phyloP scores from a whole-genome alignment of 2,797 vertebrate genomes.

The Poeciliopsis paucimaculata region DNA sequence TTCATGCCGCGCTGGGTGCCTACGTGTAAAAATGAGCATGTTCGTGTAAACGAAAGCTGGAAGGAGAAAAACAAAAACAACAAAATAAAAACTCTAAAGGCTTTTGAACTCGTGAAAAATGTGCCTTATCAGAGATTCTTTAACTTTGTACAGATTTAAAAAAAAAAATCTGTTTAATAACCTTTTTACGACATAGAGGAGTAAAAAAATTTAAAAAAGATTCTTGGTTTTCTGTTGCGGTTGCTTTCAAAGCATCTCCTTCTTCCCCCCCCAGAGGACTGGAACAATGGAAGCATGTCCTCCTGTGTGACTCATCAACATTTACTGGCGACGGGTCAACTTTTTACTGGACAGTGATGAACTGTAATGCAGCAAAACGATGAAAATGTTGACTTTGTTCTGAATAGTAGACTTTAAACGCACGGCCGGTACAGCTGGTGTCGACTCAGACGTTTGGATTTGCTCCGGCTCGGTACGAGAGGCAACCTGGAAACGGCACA shows the following conservation, averaged over 20 bases:
- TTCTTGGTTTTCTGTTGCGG: conserved; percentile 41
- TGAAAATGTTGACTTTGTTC: conserved; percentile 45
- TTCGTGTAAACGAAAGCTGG: background rate
- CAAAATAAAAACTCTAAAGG: background rate
- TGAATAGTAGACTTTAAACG: conserved; percentile 38
- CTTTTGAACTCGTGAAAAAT: conserved; percentile 69
- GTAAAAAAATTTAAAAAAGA: conserved; percentile 35
- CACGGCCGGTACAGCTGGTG: conserved; percentile 20
- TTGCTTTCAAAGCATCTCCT: conserved; percentile 52
- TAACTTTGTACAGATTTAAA: conserved; percentile 77
- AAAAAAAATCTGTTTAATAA: conserved; percentile 57
- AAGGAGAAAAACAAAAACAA: conserved; percentile 2
- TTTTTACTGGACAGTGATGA: background rate
- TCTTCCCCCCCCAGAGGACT: conserved; percentile 23
- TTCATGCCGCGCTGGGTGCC: conserved; percentile 94
- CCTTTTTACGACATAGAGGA: conserved; percentile 67
- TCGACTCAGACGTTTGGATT: background rate
- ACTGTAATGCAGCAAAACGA: conserved; percentile 29
- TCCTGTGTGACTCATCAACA: conserved; percentile 15
- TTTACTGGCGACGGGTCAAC: conserved; percentile 32
- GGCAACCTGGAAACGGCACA: conserved; percentile 12
- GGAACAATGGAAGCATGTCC: conserved; percentile 8
- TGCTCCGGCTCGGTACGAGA: conserved; percentile 51
- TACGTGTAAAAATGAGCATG: conserved; percentile 86
- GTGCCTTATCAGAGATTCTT: conserved; percentile 86